phyloP scores from a whole-genome alignment of 1,140 invertebrate species.

The Zaprionus taronus region DNA sequence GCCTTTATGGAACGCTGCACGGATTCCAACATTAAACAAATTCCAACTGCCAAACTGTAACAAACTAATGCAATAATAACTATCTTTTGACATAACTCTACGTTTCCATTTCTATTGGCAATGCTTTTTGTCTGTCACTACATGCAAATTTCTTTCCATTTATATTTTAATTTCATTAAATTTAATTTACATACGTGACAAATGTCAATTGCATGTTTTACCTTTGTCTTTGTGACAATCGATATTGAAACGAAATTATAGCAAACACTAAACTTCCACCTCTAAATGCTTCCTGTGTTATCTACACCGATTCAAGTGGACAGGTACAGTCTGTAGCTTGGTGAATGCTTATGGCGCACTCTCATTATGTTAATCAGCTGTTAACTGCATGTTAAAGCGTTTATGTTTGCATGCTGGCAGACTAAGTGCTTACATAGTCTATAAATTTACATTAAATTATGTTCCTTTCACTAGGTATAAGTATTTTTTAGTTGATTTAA shows the following conservation, averaged over 20 bases:
- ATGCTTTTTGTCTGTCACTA: conserved; percentile 12
- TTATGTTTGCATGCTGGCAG: conserved; percentile 39
- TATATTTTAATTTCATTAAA: conserved; percentile 19
- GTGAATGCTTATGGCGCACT: conserved; percentile 15
- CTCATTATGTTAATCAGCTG: conserved; percentile 19
- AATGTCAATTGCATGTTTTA: conserved; percentile 45
- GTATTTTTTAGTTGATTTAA: conserved; percentile 23
- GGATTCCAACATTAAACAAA: conserved; percentile 37
- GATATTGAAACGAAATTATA: conserved; percentile 41
- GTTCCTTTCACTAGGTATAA: conserved; percentile 4
- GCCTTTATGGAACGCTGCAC: conserved; percentile 31
- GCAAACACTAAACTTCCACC: conserved; percentile 88
- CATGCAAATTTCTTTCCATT: conserved; percentile 12
- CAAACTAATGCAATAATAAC: conserved; percentile 17
- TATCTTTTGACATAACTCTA: conserved; percentile 14
- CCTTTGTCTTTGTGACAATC: conserved; percentile 22
- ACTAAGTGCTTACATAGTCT: background rate
- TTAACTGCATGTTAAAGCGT: conserved; percentile 29
- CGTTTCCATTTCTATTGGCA: conserved; percentile 22
- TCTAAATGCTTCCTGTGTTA: conserved; percentile 95
- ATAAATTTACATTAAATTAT: conserved; percentile 1
- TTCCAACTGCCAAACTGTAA: conserved; percentile 32
- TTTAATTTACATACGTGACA: conserved; percentile 7
- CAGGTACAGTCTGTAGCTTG: conserved; percentile 89
- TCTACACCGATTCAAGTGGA: conserved; percentile 97